These are phyloP conservation scores for Myanophis thanlyinensis DNA, from an alignment of 2,113 vertebrate genomes.

Conservation along the genomic window DNA sequence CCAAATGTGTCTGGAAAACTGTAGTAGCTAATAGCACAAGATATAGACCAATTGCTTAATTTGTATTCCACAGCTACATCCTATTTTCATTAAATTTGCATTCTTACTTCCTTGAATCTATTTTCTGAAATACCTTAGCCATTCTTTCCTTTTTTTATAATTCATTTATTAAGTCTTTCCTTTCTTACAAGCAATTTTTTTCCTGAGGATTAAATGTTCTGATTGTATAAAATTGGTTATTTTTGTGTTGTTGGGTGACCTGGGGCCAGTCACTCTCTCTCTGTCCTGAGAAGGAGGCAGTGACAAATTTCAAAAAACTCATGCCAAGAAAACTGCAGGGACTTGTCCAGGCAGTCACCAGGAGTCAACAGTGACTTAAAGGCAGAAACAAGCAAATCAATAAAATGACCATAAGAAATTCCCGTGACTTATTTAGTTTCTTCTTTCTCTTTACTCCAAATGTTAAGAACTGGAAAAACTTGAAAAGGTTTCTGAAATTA, in stretches of 20 bases:
- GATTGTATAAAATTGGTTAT: background rate
- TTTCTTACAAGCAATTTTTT: background rate
- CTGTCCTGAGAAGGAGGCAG: background rate
- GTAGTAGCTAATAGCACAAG: background rate
- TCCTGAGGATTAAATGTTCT: background rate
- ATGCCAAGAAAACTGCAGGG: background rate
- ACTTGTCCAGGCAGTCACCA: background rate
- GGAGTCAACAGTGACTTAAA: background rate
- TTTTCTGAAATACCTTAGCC: background rate
- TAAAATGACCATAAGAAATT: background rate
- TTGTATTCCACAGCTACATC: background rate
- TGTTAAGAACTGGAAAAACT: background rate
- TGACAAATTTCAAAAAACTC: background rate
- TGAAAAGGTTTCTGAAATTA: background rate
- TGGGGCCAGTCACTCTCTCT: background rate
- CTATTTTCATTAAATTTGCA: background rate
- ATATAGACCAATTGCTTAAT: background rate
- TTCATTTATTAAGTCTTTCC: background rate
- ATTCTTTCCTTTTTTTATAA: background rate
- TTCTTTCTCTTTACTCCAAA: background rate
- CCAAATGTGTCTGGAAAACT: background rate
- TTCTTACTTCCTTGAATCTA: background rate
- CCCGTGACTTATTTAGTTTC: background rate
- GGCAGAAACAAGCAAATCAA: background rate
- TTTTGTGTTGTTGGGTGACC: background rate